Base-by-base conservation (phyloP, 1,140 invertebrate species). In the Macrosteles quadrilineatus region DNA sequence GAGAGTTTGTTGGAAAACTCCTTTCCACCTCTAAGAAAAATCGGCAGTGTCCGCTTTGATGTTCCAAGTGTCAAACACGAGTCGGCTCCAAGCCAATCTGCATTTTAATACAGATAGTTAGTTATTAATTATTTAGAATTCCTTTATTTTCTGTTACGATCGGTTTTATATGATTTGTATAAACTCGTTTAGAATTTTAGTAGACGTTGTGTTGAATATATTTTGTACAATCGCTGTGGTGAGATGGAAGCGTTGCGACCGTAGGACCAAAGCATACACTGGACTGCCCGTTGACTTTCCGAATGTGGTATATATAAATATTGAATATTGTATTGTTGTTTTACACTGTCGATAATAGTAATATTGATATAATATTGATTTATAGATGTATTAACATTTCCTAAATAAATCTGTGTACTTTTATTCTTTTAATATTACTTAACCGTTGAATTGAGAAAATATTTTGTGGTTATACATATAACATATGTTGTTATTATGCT, bases 391-490 rank as follows among this genome's bases (percentile, higher is more conserved):
- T 66, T 66, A 43, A 66, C 63, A 66, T 66, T 66, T 66, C 31
- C 63, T 66, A 66, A 64, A 66, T 66, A 66, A 64, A 66, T 19
- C 63, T 66, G 36, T 66, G 32, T 66, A 66, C 63, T 59, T 66
- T 66, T 66, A 66, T 66, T 66, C 63, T 66, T 66, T 66, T 66
- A 66, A 66, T 66, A 43, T 66, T 43, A 66, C 63, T 43, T 66
- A 66, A 40, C 63, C 32, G 27, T 43, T 43, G 31, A 63, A 32
- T 66, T 45, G 40, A 43, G 36, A 45, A 66, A 43, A 66, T 43
- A 66, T 40, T 66, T 66, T 66, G 36, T 66, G 63, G 40, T 66
- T 66, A 29, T 64, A 66, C 63, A 43, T 27, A 43, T 66, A 43
- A 45, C n/a, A 43, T 27, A 43, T 43, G 62, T 32, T 32, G n/a